Evolutionary conservation across 2,797 vertebrate genomes (phyloP), one percentile per base, ranked within the genome.

Genomic region (Borostomias antarcticus): DNA sequence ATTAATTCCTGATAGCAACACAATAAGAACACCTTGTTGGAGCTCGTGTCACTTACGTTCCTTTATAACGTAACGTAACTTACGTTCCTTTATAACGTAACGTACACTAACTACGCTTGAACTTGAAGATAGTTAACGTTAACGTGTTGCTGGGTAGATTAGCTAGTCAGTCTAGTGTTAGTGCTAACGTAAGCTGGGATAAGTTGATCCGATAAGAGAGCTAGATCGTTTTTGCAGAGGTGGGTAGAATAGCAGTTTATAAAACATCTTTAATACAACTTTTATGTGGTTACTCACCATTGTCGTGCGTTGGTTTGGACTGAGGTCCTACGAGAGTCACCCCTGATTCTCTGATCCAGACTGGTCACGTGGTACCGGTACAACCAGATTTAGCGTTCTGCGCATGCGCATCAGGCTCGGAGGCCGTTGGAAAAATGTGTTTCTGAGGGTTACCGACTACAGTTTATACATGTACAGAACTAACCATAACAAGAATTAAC

Each of bases 201-300:
- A 4, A n/a, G 40, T 45, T 45, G 4, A 15, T 29, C 11, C 25
- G 37, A 25, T 47, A 29, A 28, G 40, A 28, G 35, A 21, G 7
- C 4, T 6, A 4, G 4, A 45, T 45, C 15, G 40, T 17, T 45
- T 45, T 6, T 23, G 47, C 9, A 8, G 21, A 17, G 47, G n/a
- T 50, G 21, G 17, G n/a, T 17, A n/a, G 2, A n/a, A 1, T 8
- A 50, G 21, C 19, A 5, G 25, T 45, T 58, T 40, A 6, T 5
- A 33, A 58, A 58, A 25, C 33, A 40, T 37, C 32, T 13, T 30
- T n/a, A 29, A 29, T 28, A 47, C 15, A 30, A 9, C 13, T 40
- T 3, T 9, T 2, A 19, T 3, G 1, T 6, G 0, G 29, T 0
- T 50, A 81, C 88, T 89, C 68, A 92, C 91, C 91, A 92, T 92